Base-by-base conservation (phyloP, 2,113 vertebrate genomes). In the Ophiodon elongatus region DNA sequence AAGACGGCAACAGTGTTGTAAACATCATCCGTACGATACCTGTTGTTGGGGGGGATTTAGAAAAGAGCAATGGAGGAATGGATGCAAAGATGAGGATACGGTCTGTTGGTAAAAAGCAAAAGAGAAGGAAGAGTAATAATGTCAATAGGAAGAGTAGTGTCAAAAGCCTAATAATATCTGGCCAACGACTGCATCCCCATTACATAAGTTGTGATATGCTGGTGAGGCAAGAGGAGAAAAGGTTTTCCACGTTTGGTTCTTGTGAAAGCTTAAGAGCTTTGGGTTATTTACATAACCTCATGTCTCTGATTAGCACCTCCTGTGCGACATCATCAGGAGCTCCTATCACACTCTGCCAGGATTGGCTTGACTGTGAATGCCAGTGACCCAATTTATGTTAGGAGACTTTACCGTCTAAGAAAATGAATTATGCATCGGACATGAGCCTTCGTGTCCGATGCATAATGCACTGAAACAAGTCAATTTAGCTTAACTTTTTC, bases 261-360 rank as follows among this genome's bases (percentile, higher is more conserved):
- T 75, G 63, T 75, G 21, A 76, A 85, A 76, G 79, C 72, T 87
- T 85, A 83, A 85, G 80, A 72, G 87, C 83, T 88, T 76, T 84
- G 47, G 43, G 37, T 73, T 84, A 45, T 84, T 86, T 82, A 39
- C 67, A 62, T 59, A 33, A 59, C 56, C 73, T 71, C n/a, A n/a
- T 69, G 50, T 84, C 69, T 76, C 29, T 88, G 89, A 88, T 83
- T 71, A 88, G 59, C 72, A 45, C 54, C 50, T 79, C 59, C 23
- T 37, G 59, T 59, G 47, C 3, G 6, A 79, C 43, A 45, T 80
- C 50, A 59, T 70, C 62, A 64, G 45, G 33, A 59, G 81, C 43
- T 76, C 39, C 41, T 41, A 31, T 79, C 31, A 60, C 37, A 69
- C 14, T 23, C 63, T 37, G 52, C 54, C 63, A 64, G 43, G 52